Conservation (phyloP, 2,888 invertebrate genomes). For the Hipparchia sbordonii region DNA sequence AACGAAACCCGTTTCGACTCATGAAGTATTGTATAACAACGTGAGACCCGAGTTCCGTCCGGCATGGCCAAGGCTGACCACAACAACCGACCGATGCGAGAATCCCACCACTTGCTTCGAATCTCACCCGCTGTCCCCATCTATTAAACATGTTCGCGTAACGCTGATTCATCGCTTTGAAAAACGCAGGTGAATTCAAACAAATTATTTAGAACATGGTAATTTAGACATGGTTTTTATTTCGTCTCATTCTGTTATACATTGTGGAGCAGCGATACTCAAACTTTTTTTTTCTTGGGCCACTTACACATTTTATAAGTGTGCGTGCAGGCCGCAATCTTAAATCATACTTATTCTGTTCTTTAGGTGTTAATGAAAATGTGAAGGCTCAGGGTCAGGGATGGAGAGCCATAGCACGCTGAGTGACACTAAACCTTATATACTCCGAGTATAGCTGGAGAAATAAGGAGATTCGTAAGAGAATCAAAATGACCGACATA, state of each 20-base stretch:
- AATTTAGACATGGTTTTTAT: conserved; percentile 39
- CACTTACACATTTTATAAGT: no score
- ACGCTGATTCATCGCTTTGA: conserved; percentile 43
- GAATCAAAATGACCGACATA: no score
- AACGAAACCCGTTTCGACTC: conserved; percentile 49
- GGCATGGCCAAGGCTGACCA: conserved; percentile 47
- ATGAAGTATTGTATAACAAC: conserved; percentile 51
- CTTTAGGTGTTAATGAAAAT: no score
- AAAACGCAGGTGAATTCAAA: conserved; percentile 42
- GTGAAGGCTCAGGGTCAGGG: no score
- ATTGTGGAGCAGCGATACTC: not conserved
- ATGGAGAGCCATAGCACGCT: no score
- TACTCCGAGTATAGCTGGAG: no score
- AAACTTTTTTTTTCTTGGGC: no score
- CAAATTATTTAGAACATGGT: conserved; percentile 39
- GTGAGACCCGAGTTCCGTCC: conserved; percentile 48
- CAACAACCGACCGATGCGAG: conserved; percentile 39
- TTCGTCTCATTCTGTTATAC: conserved; percentile 33
- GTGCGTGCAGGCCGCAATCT: no score
- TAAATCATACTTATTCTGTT: no score
- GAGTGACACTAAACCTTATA: no score
- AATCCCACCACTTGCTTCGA: conserved; percentile 28
- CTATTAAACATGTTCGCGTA: conserved; percentile 34
- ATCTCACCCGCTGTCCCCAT: conserved; percentile 21
- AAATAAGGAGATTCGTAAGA: no score